Evolutionary conservation across 2,888 invertebrate genomes (phyloP).

Genomic region (Vanessa cardui): DNA sequence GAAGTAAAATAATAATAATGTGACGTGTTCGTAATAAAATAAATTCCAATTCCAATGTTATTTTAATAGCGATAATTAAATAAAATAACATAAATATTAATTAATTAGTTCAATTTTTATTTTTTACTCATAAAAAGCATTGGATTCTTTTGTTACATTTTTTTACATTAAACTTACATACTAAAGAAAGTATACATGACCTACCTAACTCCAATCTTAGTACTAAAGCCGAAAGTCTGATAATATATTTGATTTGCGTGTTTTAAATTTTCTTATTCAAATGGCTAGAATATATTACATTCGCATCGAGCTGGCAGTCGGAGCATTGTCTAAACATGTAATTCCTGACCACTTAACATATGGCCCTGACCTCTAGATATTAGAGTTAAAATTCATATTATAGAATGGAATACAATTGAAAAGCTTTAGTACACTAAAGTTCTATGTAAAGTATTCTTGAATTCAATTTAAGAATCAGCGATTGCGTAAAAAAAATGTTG

Average conservation of each 20-base stretch:
- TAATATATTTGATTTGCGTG: not conserved
- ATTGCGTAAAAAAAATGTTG: no score
- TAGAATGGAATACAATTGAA: not conserved
- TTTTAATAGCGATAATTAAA: not conserved
- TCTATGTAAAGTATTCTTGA: no score
- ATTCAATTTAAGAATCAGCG: no score
- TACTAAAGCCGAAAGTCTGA: not conserved
- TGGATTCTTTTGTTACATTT: no score
- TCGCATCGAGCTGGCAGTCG: constrained; percentile 7
- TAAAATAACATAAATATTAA: no score
- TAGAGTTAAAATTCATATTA: not conserved
- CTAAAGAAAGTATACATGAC: constrained; percentile 9
- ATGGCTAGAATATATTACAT: constrained; percentile 4
- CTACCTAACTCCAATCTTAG: constrained; percentile 9
- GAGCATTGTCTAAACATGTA: not conserved
- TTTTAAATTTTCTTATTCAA: constrained; percentile 9
- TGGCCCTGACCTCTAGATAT: constrained; percentile 10
- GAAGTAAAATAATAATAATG: no score
- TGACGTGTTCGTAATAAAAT: no score
- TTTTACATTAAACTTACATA: no score
- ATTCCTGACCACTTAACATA: constrained; percentile 15
- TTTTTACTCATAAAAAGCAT: no score
- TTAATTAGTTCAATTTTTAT: no score
- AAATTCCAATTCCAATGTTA: not conserved
- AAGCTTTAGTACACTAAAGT: no score